A percentile compares a stretch with the other conserved stretches of the same genome.
Conservation (phyloP, 2,113 vertebrate genomes). For the Pangasianodon gigas region DNA sequence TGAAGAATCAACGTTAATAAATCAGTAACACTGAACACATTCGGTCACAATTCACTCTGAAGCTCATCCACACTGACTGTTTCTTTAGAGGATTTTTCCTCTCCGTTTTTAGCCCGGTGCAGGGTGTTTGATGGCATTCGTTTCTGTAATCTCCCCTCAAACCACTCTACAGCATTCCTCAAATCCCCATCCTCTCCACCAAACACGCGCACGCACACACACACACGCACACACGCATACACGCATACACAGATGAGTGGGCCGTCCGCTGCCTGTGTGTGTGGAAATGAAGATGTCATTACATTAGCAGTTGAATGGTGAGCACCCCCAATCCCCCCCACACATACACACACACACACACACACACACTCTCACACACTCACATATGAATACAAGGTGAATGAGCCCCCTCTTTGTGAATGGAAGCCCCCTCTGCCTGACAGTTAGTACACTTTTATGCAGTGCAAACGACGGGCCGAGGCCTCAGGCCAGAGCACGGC, state of each 20-base stretch:
- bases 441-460: constrained; percentile 77
- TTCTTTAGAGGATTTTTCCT: neutral
- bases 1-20: neutral
- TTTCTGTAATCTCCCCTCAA: neutral
- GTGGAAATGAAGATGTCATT: constrained; percentile 80
- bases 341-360: neutral
- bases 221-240: neutral
- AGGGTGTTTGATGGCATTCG: neutral
- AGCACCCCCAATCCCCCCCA: constrained; percentile 57
- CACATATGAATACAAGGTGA: constrained; percentile 52
- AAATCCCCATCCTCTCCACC: neutral
- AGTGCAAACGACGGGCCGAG: constrained; percentile 72
- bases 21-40: neutral
- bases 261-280: constrained; percentile 72
- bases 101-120: neutral
- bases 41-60: neutral
- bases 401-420: constrained; percentile 48
- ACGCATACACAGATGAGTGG: constrained; percentile 42
- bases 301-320: constrained; percentile 82
- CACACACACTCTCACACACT: constrained; percentile 9
- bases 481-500: constrained; percentile 74
- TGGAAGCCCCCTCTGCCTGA: constrained; percentile 47
- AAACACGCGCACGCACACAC: neutral
- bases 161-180: neutral
- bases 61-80: neutral